phyloP scores from a whole-genome alignment of 2,113 vertebrate genomes.

The Thalassarche chlororhynchos region DNA sequence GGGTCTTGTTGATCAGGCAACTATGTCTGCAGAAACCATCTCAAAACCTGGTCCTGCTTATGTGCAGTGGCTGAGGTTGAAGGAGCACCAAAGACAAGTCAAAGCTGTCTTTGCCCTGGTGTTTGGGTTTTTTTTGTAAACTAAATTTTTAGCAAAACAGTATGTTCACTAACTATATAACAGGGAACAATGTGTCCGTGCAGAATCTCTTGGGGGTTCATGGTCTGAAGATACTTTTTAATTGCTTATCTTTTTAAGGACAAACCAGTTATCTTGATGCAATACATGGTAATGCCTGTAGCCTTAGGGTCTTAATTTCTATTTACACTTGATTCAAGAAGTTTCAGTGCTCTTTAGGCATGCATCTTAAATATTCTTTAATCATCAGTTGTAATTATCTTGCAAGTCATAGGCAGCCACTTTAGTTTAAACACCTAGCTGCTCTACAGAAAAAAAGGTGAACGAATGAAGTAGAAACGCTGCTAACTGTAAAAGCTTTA shows the following conservation, averaged over 20 bases:
- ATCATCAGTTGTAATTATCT: conserved; percentile 5
- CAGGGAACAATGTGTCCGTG: neutral
- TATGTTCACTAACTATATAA: neutral
- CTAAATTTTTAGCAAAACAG: neutral
- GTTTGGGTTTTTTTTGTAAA: neutral
- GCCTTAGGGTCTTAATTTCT: conserved; percentile 13
- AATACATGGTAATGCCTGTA: neutral
- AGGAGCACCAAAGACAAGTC: neutral
- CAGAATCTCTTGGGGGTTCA: neutral
- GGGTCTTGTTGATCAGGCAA: neutral
- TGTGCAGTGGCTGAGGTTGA: neutral
- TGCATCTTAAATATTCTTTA: conserved; percentile 8
- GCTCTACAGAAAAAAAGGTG: neutral
- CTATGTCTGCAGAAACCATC: neutral
- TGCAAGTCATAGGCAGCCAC: neutral
- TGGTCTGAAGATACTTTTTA: neutral
- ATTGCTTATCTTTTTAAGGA: neutral
- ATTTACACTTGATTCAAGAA: neutral
- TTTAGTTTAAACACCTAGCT: neutral
- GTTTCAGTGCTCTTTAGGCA: neutral
- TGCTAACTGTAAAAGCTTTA: neutral
- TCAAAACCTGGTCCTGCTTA: neutral
- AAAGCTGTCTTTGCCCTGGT: neutral
- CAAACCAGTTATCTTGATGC: neutral
- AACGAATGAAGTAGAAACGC: neutral